Evolutionary conservation across 2,797 vertebrate genomes (phyloP), one percentile per base, ranked within the genome.

Genomic region (Myioborus melanocephalus): DNA sequence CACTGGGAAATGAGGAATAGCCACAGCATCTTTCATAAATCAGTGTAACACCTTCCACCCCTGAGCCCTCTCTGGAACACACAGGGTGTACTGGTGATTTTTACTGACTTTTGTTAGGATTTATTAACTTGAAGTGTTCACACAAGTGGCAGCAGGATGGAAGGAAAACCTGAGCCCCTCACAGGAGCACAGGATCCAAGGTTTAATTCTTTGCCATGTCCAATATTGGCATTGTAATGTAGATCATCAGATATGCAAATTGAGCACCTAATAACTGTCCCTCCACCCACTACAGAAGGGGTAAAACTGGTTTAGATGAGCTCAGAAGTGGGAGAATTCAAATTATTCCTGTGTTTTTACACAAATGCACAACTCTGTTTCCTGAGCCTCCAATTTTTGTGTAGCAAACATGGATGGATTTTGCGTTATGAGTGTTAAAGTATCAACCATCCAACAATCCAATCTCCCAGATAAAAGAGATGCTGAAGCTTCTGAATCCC

Each of bases 201-300:
- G n/a, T 32, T 56, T 26, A 35, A 64, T 28, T 26, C 77, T 64
- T 15, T 30, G 12, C 44, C 26, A 24, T 0, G 7, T 49, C 43
- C 43, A 72, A 4, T 21, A 50, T 4, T 21, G 43, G 37, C 28
- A 53, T 0, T 11, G 21, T 9, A 41, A 66, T 0, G 7, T 0
- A 59, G 8, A 44, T n/a, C 44, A 89, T 27, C 41, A 76, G 60
- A 76, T 27, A 63, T 4, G n/a, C 23, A 18, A 52, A 87, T 26
- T 34, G 32, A 83, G 46, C 46, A 60, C 8, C 5, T 21, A 27
- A 15, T 24, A 49, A 63, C 26, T 21, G 14, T 20, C 19, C 47
- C 52, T 49, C 28, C 34, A 49, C 4, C 28, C n/a, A 27, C 76
- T 50, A 8, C 0, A 61, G 50, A 49, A 56, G 6, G 14, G 9